Base-by-base conservation (phyloP, 2,797 vertebrate species). In the Anguilla pacifica region DNA sequence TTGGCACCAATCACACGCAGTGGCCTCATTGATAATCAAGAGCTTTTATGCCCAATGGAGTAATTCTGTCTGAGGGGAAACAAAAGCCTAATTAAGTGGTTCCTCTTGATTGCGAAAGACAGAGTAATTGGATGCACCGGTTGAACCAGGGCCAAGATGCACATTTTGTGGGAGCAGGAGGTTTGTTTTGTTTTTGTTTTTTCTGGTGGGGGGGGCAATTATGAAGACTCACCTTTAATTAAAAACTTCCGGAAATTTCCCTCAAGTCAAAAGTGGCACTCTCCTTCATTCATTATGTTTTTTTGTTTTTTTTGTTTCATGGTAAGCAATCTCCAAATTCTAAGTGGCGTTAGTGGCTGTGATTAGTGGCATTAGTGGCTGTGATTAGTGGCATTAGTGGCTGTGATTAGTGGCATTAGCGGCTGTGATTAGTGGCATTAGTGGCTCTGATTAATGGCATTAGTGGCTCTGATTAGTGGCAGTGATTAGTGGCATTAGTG, bases 1-100 rank as follows among this genome's bases (percentile, higher is more conserved):
- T 91, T 95, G 93, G 92, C 92, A 91, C 89, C 86, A 94, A 87
- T 90, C 90, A 89, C 89, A 94, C 93, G 89, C 84, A 79, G 77
- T 91, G 91, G 91, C 84, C 91, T 85, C 89, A 79, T 91, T 92
- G 94, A 93, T 93, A 90, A 92, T 95, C 90, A 88, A 89, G 87
- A 90, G 93, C 95, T 92, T 95, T 96, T 94, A 93, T 87, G 85
- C 94, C 91, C 93, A 93, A 91, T 96, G 87, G 92, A 94, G 92
- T 96, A 94, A 93, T 94, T 90, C 94, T 95, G 89, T 94, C 95
- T 94, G 93, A 93, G 88, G 90, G 89, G 91, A 90, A 96, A 96
- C 90, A 95, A 94, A 95, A 93, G 91, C 92, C 92, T 92, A 92
- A 95, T 94, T 93, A 96, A 93, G 90, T 93, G 89, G 92, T 94